Base-by-base conservation (phyloP, 2,113 vertebrate genomes). In the Eubucco bourcierii region DNA sequence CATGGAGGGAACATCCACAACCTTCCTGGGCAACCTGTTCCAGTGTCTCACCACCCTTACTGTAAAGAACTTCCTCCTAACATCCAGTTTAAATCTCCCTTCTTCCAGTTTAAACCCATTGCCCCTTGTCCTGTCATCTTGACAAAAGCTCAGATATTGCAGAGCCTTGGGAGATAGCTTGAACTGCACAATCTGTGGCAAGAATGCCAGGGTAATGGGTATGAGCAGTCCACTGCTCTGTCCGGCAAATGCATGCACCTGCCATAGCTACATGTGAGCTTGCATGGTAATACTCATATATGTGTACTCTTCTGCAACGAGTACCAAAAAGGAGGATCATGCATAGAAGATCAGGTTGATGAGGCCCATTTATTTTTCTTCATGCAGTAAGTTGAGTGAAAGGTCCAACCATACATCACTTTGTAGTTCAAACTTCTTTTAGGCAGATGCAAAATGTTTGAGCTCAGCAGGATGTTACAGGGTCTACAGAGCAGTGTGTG, bases 201-300 rank as follows among this genome's bases (percentile, higher is more conserved):
- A 37, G 52, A 50, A 19, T 15, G 37, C 50, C 10, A 63, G 28
- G 8, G 17, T 9, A 12, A 21, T 4, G 29, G 44, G 13, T 2
- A 4, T 23, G 44, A 47, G 4, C 17, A 55, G n/a, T 10, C 10
- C 12, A 1, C 3, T 11, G 2, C 0, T 1, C 19, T 44, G 6
- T 72, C 31, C 47, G 53, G 72, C 33, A 21, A 10, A 8, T 3
- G 12, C 58, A 6, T 46, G 6, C 34, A 68, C 28, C 60, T 78
- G n/a, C 44, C 39, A 24, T 28, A 86, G n/a, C 10, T 44, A 31
- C n/a, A 2, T 2, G 2, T 5, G 34, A 52, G 60, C 72, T 56
- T 79, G 73, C 21, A 2, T 12, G 34, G 27, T 25, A 31, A 3
- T 61, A 10, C 59, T 46, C 82, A 46, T 71, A 66, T 12, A 24